Percentiles rank a stretch among this genome's conserved stretches.
Conservation (phyloP, 2,797 vertebrate species). For the Darevskia mixta region DNA sequence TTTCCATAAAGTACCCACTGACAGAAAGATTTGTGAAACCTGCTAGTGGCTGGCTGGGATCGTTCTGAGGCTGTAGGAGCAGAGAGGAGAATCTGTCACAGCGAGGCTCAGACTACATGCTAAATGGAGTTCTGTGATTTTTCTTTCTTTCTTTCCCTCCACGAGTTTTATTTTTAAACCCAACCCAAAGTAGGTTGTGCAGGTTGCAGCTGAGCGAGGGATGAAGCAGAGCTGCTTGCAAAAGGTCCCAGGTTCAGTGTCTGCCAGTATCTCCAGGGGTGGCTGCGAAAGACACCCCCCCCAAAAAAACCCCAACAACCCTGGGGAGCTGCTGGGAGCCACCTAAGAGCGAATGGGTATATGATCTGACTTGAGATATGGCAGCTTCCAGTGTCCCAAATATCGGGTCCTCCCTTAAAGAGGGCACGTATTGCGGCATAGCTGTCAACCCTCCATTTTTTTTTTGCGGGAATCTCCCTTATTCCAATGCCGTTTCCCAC, state of each 20-base stretch:
- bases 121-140: not conserved
- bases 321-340: too few species aligned
- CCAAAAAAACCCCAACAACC: too few species aligned
- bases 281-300: too few species aligned
- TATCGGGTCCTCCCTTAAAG: too few species aligned
- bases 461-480: too few species aligned
- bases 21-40: constrained; percentile 77
- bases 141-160: not conserved
- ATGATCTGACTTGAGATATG: too few species aligned
- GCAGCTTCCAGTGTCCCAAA: too few species aligned
- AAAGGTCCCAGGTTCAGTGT: not conserved
- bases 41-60: constrained; percentile 58
- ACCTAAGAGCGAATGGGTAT: too few species aligned
- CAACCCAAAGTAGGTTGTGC: not conserved
- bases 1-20: constrained; percentile 77
- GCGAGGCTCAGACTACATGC: not conserved
- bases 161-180: not conserved
- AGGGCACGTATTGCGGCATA: too few species aligned
- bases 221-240: not conserved
- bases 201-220: not conserved
- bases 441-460: too few species aligned
- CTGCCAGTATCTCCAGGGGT: not conserved
- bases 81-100: not conserved
- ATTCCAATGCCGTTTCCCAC: too few species aligned
- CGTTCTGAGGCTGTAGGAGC: constrained; percentile 47